These are phyloP conservation scores for Myopa testacea DNA, from an alignment of 2,888 invertebrate genomes.

Conservation along the genomic window DNA sequence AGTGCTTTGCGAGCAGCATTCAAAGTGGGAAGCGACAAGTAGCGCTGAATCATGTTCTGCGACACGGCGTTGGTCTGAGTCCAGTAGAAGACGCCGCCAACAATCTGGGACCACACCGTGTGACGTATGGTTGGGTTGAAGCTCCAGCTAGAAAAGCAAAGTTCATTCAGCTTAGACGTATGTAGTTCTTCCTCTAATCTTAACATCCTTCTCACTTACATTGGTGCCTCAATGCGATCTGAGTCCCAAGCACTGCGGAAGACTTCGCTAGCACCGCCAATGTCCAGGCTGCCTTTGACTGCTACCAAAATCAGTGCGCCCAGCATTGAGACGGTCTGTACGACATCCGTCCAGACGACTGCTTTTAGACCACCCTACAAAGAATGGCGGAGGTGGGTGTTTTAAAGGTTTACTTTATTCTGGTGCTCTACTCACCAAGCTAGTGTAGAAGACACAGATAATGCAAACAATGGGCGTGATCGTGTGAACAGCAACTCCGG, in stretches of 20 bases:
- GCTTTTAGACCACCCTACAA: conserved; percentile 81
- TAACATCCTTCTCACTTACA: conserved; percentile 69
- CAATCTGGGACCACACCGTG: conserved; percentile 82
- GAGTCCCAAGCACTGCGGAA: conserved; percentile 77
- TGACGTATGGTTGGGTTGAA: conserved; percentile 83
- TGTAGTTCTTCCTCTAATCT: background rate
- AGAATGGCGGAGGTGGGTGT: background rate
- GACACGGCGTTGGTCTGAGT: conserved; percentile 83
- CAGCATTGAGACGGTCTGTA: conserved; percentile 83
- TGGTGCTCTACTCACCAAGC: conserved; percentile 74
- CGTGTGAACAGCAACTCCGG: conserved; percentile 84
- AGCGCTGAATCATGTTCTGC: conserved; percentile 90
- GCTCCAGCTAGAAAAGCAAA: conserved; percentile 74
- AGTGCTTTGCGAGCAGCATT: conserved; percentile 72
- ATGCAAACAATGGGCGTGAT: conserved; percentile 86
- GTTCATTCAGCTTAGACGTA: conserved; percentile 22
- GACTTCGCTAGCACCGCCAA: conserved; percentile 77
- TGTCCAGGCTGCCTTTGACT: conserved; percentile 79
- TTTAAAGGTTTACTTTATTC: background rate
- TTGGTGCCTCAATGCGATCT: conserved; percentile 77
- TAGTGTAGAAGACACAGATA: conserved; percentile 89
- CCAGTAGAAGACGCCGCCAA: conserved; percentile 85
- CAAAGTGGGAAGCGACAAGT: conserved; percentile 80
- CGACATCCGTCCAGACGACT: conserved; percentile 82
- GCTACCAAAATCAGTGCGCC: conserved; percentile 80